Conservation (phyloP, 2,888 invertebrate species). For the Bembecia ichneumoniformis region DNA sequence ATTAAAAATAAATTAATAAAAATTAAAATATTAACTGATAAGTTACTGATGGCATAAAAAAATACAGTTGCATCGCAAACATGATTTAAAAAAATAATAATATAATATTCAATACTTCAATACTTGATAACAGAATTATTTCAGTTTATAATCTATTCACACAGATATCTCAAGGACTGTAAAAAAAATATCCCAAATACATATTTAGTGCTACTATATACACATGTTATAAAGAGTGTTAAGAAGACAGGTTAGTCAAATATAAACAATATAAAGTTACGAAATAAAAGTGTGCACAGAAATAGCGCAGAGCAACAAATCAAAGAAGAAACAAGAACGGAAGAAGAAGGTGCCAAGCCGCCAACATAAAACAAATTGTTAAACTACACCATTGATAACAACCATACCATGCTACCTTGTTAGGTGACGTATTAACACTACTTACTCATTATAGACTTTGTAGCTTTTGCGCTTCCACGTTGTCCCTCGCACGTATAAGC, state of each 20-base stretch:
- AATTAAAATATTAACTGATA: no score
- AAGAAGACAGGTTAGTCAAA: constrained; percentile 18
- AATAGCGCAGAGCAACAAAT: constrained; percentile 57
- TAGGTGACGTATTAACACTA: constrained; percentile 50
- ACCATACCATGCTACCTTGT: constrained; percentile 62
- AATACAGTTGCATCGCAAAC: no score
- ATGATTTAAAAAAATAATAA: no score
- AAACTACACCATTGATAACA: constrained; percentile 33
- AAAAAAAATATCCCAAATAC: not conserved
- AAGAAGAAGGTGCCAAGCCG: constrained; percentile 38
- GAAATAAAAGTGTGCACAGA: constrained; percentile 29
- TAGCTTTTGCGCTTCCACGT: constrained; percentile 25
- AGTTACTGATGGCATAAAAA: no score
- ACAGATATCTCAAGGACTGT: no score
- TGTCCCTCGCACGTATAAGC: constrained; percentile 42
- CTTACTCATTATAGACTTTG: constrained; percentile 45
- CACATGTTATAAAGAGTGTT: not conserved
- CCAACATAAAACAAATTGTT: constrained; percentile 26
- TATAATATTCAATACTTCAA: no score
- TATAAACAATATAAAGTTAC: constrained; percentile 20
- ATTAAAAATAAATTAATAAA: no score
- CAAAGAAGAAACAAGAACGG: constrained; percentile 34
- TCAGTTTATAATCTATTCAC: no score
- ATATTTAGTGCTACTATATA: not conserved
- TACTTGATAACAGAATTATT: no score